Percentiles rank a stretch among this genome's conserved stretches.
Conservation (phyloP, 2,797 vertebrate species). For the Sternotherus odoratus region DNA sequence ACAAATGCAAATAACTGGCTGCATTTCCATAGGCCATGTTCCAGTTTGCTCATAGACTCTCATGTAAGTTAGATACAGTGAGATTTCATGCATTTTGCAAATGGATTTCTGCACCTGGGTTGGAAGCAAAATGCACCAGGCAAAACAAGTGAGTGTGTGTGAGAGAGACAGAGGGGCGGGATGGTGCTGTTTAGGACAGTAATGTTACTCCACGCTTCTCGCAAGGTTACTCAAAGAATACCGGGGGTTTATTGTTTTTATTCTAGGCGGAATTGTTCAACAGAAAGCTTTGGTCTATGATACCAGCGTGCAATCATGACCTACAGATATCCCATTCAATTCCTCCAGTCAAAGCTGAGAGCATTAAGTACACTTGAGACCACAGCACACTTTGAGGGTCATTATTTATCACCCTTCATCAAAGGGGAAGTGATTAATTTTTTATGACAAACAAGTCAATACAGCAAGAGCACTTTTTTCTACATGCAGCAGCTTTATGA, state of each 20-base stretch:
- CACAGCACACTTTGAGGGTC: slow-evolving; percentile 32
- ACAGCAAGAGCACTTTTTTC: not conserved
- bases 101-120: not conserved
- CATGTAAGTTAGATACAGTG: accelerated
- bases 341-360: slow-evolving; percentile 8
- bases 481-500: slow-evolving; percentile 54
- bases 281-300: not conserved
- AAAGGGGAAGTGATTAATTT: slow-evolving; percentile 70
- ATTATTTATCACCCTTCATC: slow-evolving; percentile 63
- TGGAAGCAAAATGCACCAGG: not conserved
- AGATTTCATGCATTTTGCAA: not conserved
- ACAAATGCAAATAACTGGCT: not conserved
- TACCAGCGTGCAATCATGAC: not conserved
- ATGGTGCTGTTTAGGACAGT: not conserved
- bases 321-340: not conserved
- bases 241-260: not conserved
- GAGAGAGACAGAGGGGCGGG: accelerated
- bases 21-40: not conserved
- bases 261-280: not conserved
- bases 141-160: not conserved
- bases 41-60: not conserved
- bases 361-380: slow-evolving; percentile 36
- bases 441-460: slow-evolving; percentile 70
- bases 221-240: not conserved
- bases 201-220: not conserved